phyloP scores from a whole-genome alignment of 2,797 vertebrate genomes.

The Rhabdophis nuchalis region DNA sequence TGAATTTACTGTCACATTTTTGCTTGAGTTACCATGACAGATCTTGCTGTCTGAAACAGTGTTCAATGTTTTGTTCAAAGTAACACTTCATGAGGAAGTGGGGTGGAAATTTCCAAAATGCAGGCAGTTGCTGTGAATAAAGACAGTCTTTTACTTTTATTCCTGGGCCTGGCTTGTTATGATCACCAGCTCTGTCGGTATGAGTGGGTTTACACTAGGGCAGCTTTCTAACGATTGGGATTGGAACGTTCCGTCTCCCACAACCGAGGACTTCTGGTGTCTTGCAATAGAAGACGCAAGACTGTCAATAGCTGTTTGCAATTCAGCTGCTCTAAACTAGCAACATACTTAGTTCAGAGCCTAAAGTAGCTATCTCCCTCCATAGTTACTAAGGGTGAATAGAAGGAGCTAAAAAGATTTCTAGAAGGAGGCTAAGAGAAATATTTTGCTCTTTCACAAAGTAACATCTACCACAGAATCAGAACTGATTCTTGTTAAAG shows the following conservation, averaged over 20 bases:
- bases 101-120: conserved; percentile 72
- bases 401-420: conserved; percentile 8
- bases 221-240: conserved; percentile 40
- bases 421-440: conserved; percentile 2
- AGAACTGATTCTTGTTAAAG: neutral
- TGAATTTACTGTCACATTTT: conserved; percentile 1
- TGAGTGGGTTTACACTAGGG: conserved; percentile 40
- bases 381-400: neutral
- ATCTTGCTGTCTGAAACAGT: conserved; percentile 8
- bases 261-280: conserved; percentile 57
- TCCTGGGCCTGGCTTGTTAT: conserved; percentile 55
- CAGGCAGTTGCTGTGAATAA: conserved; percentile 57
- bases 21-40: conserved; percentile 7
- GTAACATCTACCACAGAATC: neutral
- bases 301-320: conserved; percentile 46
- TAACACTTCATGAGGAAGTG: conserved; percentile 59
- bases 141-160: conserved; percentile 64
- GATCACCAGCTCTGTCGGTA: conserved; percentile 51
- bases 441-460: neutral
- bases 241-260: conserved; percentile 37
- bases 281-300: conserved; percentile 43
- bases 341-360: neutral
- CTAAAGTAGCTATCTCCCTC: conserved; percentile 9
- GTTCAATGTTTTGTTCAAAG: conserved; percentile 51
- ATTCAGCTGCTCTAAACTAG: conserved; percentile 38